These are phyloP conservation scores for Scalopus aquaticus DNA, from an alignment of 2,113 vertebrate genomes.

Conservation along the genomic window DNA sequence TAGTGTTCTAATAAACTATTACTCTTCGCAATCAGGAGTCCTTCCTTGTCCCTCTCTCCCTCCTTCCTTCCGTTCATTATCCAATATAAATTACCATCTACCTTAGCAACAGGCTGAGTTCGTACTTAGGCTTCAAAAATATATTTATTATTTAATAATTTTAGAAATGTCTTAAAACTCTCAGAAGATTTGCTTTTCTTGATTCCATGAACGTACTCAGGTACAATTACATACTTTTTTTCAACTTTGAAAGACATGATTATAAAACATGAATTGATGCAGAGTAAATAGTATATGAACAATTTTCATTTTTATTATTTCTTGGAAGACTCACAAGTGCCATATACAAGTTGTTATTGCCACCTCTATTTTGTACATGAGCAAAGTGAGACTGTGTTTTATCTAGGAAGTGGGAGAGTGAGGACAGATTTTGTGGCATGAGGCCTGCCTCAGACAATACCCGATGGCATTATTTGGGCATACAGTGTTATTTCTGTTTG, in stretches of 20 bases:
- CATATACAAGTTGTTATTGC: not conserved
- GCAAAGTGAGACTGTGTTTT: not conserved
- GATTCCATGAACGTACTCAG: not conserved
- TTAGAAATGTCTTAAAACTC: not conserved
- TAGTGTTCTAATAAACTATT: not conserved
- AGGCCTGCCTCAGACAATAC: not conserved
- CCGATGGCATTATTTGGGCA: not conserved
- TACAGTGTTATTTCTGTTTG: not conserved
- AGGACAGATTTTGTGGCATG: not conserved
- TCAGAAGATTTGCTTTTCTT: not conserved
- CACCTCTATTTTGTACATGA: not conserved
- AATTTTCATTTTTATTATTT: not conserved
- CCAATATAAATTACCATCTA: not conserved
- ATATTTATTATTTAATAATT: not conserved
- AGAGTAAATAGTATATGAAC: not conserved
- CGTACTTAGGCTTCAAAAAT: not conserved
- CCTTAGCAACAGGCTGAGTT: not conserved
- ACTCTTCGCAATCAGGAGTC: not conserved
- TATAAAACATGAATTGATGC: not conserved
- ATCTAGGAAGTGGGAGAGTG: not conserved
- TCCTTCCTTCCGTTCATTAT: not conserved
- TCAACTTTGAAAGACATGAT: not conserved
- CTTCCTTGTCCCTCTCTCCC: not conserved
- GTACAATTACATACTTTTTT: not conserved
- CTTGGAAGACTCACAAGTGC: not conserved